Base-by-base conservation (phyloP, 2,888 invertebrate genomes). In the Sinohyriopsis cumingii region DNA sequence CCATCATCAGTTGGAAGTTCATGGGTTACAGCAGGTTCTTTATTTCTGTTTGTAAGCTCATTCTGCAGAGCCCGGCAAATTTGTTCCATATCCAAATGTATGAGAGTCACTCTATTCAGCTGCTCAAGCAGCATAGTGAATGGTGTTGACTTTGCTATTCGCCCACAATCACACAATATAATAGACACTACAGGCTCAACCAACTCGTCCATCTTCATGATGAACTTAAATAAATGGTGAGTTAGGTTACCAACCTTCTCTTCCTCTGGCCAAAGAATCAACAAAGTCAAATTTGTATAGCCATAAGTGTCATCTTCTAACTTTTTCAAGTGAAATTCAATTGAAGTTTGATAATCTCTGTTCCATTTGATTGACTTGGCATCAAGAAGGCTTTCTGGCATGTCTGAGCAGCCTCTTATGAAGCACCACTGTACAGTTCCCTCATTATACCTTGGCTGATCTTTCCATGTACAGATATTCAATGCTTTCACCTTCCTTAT, bases 401-500 rank as follows among this genome's bases (percentile, higher is more conserved):
- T 64, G 25, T 82, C 77, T 28, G 64, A n/a, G 53, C 65, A 63
- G 20, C 80, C 80, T 55, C 60, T 72, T 54, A 76, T 53, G 62
- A 77, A 73, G 45, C 73, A 67, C 80, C 80, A 80, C 6, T 61
- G 60, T 4, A 75, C 73, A n/a, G 60, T 71, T 57, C 68, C 33
- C 18, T 80, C 76, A 15, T 69, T 65, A 33, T 33, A 33, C 9
- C 33, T 33, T 33, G 33, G 33, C 33, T 9, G 33, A 33, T 33
- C 33, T 9, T 33, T 33, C 33, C 33, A 33, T 7, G 33, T 33
- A 33, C 33, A 33, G 33, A 33, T 33, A 33, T 33, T 33, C 33
- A 33, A 33, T 33, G 33, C 33, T 56, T 65, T 55, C 19, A 59
- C 65, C 24, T 61, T 64, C 22, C 60, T 33, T 9, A 78, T 45